Conservation (phyloP, 2,888 invertebrate species). For the Ernsta delagoae region DNA sequence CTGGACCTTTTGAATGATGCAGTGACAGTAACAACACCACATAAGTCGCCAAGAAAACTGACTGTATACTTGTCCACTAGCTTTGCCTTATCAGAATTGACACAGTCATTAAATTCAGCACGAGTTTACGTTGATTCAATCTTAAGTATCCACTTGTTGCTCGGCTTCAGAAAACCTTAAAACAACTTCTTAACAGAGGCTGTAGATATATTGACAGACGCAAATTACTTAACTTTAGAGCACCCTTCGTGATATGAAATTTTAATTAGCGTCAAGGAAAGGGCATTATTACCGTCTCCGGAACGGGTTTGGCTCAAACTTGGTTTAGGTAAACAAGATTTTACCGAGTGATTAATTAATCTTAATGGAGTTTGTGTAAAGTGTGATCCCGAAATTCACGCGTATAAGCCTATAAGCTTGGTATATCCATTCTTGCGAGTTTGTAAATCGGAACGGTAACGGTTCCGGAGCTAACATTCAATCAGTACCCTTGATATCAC, state of each 20-base stretch:
- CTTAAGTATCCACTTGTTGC: conserved; percentile 18
- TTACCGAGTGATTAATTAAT: conserved; percentile 38
- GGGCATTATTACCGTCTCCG: conserved; percentile 26
- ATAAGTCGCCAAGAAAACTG: neutral
- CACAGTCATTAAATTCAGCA: neutral
- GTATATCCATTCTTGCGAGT: conserved; percentile 22
- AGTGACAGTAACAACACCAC: too few species aligned
- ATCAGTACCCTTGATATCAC: conserved; percentile 27
- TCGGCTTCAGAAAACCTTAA: conserved; percentile 15
- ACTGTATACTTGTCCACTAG: neutral
- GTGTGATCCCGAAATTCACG: conserved; percentile 36
- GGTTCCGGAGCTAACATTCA: conserved; percentile 28
- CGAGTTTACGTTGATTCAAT: neutral
- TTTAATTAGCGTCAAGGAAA: conserved; percentile 34
- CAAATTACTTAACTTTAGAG: conserved; percentile 23
- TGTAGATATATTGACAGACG: conserved; percentile 16
- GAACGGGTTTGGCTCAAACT: conserved; percentile 33
- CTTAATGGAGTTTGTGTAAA: conserved; percentile 36
- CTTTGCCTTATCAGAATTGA: neutral
- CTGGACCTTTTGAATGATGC: too few species aligned
- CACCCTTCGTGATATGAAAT: conserved; percentile 28
- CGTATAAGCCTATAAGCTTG: conserved; percentile 32
- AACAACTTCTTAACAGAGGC: conserved; percentile 5
- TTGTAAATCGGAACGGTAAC: conserved; percentile 17
- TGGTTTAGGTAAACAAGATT: conserved; percentile 37